A percentile compares a stretch with the other conserved stretches of the same genome.
phyloP scores from a whole-genome alignment of 2,888 invertebrate species.

The Microplitis deprimator region DNA sequence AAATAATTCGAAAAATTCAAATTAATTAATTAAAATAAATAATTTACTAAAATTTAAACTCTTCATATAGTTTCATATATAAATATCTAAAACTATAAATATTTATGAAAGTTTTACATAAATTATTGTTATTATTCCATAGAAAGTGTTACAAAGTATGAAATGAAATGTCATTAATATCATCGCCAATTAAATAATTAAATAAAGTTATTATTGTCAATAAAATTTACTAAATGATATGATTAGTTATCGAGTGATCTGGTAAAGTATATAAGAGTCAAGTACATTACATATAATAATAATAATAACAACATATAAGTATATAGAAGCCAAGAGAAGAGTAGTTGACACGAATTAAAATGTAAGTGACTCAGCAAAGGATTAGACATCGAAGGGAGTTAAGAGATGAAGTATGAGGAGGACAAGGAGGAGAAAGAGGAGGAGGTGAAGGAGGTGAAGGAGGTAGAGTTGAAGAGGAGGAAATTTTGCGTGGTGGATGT shows the following conservation, averaged over 20 bases:
- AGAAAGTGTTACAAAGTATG: not conserved
- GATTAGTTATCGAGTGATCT: constrained; percentile 9
- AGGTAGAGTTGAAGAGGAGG: constrained; percentile 22
- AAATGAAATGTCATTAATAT: not conserved
- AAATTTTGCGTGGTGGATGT: constrained; percentile 28
- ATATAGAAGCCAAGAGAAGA: constrained; percentile 25
- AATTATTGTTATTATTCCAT: not conserved
- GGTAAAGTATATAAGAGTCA: not conserved
- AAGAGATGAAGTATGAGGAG: constrained; percentile 14
- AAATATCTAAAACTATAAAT: too few species aligned
- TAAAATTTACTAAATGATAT: constrained; percentile 8
- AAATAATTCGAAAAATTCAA: too few species aligned
- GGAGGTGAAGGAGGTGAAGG: constrained; percentile 18
- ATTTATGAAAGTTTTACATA: not conserved
- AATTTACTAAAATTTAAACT: too few species aligned
- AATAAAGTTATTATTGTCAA: constrained; percentile 4
- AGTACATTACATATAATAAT: constrained; percentile 25
- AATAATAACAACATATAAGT: constrained; percentile 8
- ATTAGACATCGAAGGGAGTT: constrained; percentile 14
- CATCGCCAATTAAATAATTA: not conserved
- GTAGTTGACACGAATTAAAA: constrained; percentile 36
- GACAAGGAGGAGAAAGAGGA: constrained; percentile 19
- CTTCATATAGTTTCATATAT: too few species aligned
- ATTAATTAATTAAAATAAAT: too few species aligned
- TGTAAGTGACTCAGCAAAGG: constrained; percentile 26